Evolutionary conservation across 2,888 invertebrate species (phyloP).

Genomic region (Cataglyphis rosenhaueri): DNA sequence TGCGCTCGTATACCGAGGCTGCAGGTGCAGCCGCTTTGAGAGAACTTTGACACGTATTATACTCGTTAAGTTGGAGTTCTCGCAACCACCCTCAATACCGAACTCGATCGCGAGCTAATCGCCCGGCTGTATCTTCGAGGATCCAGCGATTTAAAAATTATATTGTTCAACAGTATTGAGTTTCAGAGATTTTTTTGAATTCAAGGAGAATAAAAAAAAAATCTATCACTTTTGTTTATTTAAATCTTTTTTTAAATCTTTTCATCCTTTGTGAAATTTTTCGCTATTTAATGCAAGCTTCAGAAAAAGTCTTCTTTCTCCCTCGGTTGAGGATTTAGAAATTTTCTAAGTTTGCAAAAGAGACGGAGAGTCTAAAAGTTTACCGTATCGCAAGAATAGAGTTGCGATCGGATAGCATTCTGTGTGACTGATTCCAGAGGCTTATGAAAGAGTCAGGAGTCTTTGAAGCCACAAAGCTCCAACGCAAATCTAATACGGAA

Average conservation of each 20-base stretch:
- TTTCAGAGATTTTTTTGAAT: background rate
- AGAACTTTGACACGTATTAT: constrained; percentile 81
- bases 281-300: constrained; percentile 39
- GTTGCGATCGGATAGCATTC: constrained; percentile 73
- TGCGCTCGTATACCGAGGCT: constrained; percentile 49
- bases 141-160: background rate
- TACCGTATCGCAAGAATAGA: constrained; percentile 60
- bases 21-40: constrained; percentile 72
- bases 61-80: constrained; percentile 76
- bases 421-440: constrained; percentile 44
- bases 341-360: constrained; percentile 59
- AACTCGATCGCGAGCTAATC: constrained; percentile 53
- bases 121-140: background rate
- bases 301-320: constrained; percentile 16
- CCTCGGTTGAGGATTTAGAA: constrained; percentile 52
- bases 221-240: background rate
- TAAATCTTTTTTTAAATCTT: constrained; percentile 53
- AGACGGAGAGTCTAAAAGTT: background rate
- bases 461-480: constrained; percentile 62
- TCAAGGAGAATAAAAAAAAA: background rate
- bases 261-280: constrained; percentile 10
- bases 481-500: constrained; percentile 68
- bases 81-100: constrained; percentile 49
- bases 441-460: constrained; percentile 65
- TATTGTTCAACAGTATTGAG: background rate